Evolutionary conservation across 2,113 vertebrate genomes (phyloP), one percentile per base, ranked within the genome.

Genomic region (Maccullochella peelii): DNA sequence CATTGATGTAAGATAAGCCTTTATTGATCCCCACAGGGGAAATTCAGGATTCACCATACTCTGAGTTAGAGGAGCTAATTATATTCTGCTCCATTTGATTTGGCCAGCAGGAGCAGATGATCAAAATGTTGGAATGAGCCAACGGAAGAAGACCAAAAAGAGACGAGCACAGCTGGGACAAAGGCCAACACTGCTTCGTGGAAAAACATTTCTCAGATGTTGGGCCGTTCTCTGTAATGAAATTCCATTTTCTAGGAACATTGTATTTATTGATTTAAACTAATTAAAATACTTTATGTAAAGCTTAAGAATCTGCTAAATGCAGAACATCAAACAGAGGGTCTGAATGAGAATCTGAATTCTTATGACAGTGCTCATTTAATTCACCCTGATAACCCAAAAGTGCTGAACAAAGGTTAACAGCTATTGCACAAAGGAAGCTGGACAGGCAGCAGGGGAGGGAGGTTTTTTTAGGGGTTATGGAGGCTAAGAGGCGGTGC

Each of bases 371-470:
- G 70, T 69, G 54, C 54, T 47, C 7, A 20, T 76, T 76, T 52
- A 18, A 84, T 68, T 57, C 47, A 14, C 10, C 20, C 6, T 16
- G 30, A 86, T 87, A n/a, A n/a, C n/a, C n/a, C 79, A 65, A 86
- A 85, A 83, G 59, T 61, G 61, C 79, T 38, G 86, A 73, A 16
- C 83, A 81, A 90, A 87, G 82, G 78, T 84, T 40, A 50, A 38
- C 59, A 50, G 58, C 11, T 40, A 55, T 58, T 30, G 7, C 30
- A 3, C 44, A 10, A 12, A 49, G 6, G 59, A 67, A 68, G 47
- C n/a, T 7, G 8, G 57, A 40, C 73, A 71, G 59, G 44, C 21
- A 52, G 27, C 21, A 52, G 27, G 7, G 49, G 61, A 23, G 59
- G 71, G 44, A 72, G 73, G 10, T n/a, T 33, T 50, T 58, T 36